Evolutionary conservation across 37 sponge, comb jelly and placozoan genomes (phyloP).

Genomic region (Beroe forskalii): DNA sequence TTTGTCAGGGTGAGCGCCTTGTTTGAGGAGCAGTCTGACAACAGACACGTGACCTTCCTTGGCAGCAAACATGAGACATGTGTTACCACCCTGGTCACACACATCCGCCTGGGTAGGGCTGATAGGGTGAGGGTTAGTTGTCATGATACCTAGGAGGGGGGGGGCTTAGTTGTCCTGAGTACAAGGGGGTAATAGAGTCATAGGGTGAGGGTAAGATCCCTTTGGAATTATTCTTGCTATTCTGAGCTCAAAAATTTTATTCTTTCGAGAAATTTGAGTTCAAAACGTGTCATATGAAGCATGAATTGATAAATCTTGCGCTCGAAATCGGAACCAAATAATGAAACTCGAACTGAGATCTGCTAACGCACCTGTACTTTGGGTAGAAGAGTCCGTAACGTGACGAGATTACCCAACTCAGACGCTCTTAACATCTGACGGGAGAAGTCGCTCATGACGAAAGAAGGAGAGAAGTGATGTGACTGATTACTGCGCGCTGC

Average conservation of each 20-base stretch:
- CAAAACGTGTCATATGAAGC: no score
- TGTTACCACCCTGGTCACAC: conserved; percentile 19
- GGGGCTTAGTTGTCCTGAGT: no score
- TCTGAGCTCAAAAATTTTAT: no score
- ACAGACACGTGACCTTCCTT: conserved; percentile 24
- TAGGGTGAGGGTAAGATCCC: background rate
- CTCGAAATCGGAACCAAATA: no score
- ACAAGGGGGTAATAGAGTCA: no score
- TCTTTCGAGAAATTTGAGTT: no score
- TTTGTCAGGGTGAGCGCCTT: conserved; percentile 12
- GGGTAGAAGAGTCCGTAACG: conserved; percentile 19
- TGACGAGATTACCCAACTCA: conserved; percentile 5
- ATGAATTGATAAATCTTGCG: no score
- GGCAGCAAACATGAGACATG: conserved; percentile 23
- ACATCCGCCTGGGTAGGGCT: background rate
- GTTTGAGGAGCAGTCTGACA: conserved; percentile 5
- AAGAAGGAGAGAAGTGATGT: no score
- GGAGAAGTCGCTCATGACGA: conserved; percentile 16
- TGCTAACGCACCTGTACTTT: conserved; percentile 3
- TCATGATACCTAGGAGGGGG: background rate
- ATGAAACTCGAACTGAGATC: no score
- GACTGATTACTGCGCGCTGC: no score
- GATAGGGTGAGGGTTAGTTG: conserved; percentile 2
- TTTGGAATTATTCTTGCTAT: background rate
- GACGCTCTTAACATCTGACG: conserved; percentile 22